Evolutionary conservation across 2,113 vertebrate genomes (phyloP).

Genomic region (Scytalopus superciliaris): DNA sequence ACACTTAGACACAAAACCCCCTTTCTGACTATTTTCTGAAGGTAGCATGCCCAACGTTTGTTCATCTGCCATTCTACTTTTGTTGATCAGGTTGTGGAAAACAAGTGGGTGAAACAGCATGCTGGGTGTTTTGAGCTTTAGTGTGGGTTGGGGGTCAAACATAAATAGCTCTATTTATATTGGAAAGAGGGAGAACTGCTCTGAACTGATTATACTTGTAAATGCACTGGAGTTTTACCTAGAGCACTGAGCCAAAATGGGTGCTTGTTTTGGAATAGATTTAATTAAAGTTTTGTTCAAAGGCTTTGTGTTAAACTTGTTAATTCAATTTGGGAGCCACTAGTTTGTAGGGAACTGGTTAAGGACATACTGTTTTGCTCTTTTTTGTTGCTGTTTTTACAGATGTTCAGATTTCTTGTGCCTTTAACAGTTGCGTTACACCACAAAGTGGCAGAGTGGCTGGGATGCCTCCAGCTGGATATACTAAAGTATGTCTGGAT

Average conservation of each 20-base stretch:
- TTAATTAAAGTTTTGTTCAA: slow-evolving; percentile 36
- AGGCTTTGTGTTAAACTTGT: slow-evolving; percentile 7
- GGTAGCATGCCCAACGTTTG: not conserved
- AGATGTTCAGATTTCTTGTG: not conserved
- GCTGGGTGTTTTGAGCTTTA: not conserved
- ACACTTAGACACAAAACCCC: not conserved
- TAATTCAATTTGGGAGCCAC: not conserved
- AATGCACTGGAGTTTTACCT: slow-evolving; percentile 29
- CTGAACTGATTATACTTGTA: slow-evolving; percentile 40
- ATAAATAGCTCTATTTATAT: not conserved
- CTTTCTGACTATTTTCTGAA: not conserved
- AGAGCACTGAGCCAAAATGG: not conserved
- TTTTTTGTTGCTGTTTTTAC: not conserved
- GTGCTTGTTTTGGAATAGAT: slow-evolving; percentile 11
- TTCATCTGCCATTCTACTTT: not conserved
- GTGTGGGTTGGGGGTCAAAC: not conserved
- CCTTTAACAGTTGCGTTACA: not conserved
- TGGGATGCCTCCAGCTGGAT: not conserved
- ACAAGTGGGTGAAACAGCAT: not conserved
- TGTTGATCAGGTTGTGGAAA: not conserved
- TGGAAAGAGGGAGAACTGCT: not conserved
- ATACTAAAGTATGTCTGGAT: not conserved
- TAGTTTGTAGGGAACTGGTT: not conserved
- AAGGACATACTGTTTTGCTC: not conserved
- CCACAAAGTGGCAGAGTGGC: not conserved